Percentiles rank a stretch among this genome's conserved stretches.
These are phyloP conservation scores for Gymnosoma rotundatum DNA, from an alignment of 2,888 invertebrate genomes.

Conservation along the genomic window DNA sequence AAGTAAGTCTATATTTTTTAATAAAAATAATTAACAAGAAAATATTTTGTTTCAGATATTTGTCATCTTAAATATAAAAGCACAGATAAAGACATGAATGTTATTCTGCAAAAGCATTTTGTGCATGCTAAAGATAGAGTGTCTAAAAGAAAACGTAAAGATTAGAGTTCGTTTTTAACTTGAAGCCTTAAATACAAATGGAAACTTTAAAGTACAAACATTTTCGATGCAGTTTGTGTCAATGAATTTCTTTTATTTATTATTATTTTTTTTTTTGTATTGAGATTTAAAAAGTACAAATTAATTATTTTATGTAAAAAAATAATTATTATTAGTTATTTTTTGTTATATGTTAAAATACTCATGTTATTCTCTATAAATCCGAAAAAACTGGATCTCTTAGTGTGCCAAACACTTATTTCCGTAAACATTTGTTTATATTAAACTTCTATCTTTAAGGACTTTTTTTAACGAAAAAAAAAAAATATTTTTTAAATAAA, in stretches of 20 bases:
- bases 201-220: conserved; percentile 3
- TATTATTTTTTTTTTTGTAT: too few species aligned
- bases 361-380: background rate
- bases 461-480: conserved; percentile 10
- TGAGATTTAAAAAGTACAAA: conserved; percentile 6
- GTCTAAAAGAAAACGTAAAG: too few species aligned
- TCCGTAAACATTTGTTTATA: background rate
- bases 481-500: background rate
- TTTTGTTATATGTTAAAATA: conserved; percentile 10
- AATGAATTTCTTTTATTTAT: background rate
- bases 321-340: too few species aligned
- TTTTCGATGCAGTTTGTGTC: background rate
- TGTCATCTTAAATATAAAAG: conserved; percentile 44
- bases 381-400: background rate
- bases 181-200: conserved; percentile 16
- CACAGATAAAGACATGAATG: conserved; percentile 40
- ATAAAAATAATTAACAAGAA: too few species aligned
- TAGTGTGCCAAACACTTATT: background rate
- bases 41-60: conserved; percentile 33
- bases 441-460: conserved; percentile 2
- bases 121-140: too few species aligned
- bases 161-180: background rate
- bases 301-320: background rate
- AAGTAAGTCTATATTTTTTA: conserved; percentile 42
- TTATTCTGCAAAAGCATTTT: conserved; percentile 42